Conservation (phyloP, 2,797 vertebrate genomes). For the Galaxias olidus region DNA sequence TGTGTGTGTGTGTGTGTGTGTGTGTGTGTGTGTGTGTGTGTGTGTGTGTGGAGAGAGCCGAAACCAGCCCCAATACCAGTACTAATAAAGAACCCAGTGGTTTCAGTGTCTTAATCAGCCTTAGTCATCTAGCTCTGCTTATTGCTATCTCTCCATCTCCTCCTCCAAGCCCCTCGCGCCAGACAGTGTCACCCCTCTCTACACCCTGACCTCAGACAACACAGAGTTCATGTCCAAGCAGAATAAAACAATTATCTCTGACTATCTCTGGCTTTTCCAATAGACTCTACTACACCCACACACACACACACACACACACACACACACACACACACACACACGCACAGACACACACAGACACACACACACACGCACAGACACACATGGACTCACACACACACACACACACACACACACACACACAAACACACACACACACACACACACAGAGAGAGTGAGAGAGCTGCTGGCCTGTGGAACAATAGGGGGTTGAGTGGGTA, state of each 20-base stretch:
- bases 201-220: neutral
- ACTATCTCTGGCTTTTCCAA: too few species aligned
- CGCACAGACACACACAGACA: constrained; percentile 20
- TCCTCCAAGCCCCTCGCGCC: neutral
- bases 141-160: neutral
- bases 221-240: too few species aligned
- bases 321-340: constrained; percentile 22
- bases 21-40: neutral
- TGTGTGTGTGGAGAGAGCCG: neutral
- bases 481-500: constrained; percentile 47
- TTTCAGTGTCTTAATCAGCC: too few species aligned
- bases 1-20: neutral
- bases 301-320: constrained; percentile 10
- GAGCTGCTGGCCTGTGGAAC: constrained; percentile 30
- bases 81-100: too few species aligned
- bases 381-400: neutral
- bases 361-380: neutral
- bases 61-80: too few species aligned
- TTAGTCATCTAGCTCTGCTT: neutral
- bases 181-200: neutral
- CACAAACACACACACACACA: constrained; percentile 25
- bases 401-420: constrained; percentile 16
- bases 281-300: too few species aligned
- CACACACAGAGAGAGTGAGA: constrained; percentile 8
- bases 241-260: too few species aligned